Evolutionary conservation across 2,113 vertebrate species (phyloP), one percentile per base, ranked within the genome.

Genomic region (Cinclus cinclus): DNA sequence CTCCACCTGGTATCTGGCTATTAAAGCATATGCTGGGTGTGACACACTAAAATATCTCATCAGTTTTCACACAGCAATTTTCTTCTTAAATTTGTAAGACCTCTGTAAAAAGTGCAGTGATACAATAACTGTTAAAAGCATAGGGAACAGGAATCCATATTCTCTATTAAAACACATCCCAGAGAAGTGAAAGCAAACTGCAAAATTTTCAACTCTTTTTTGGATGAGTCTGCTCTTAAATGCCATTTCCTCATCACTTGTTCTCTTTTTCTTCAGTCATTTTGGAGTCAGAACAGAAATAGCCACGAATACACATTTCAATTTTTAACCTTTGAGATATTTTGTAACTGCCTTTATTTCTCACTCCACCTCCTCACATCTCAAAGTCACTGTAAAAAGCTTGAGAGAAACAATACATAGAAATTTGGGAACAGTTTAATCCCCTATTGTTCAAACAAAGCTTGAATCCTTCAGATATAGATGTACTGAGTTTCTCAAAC

Each of bases 361-460:
- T 92, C 85, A 71, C 60, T 89, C 73, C 68, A 75, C 73, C 68
- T 92, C 76, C 92, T 96, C 76, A 70, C 68, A 83, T 81, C 49
- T 95, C 71, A 78, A 92, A 93, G 83, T 77, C 86, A 68, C 37
- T 37, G 47, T 5, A 74, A 44, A 90, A 94, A 92, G 41, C 30
- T 31, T 41, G 37, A 85, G 24, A 79, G 55, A 71, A 91, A 91
- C 24, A 91, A 69, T 11, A 59, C 5, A 52, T 10, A 87, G 50
- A 62, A 59, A 78, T 78, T 23, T 0, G 0, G 50, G 44, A 87
- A 58, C 47, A 25, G 20, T 76, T 85, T n/a, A 42, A 70, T 78
- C 76, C 56, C 47, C 67, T 55, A 3, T 58, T 55, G 67, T 44
- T 92, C 71, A 74, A 52, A 92, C 15, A 50, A 87, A 84, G 49